Percentiles rank a stretch among this genome's conserved stretches.
Conservation (phyloP, 2,113 vertebrate genomes). For the Nothoprocta perdicaria region DNA sequence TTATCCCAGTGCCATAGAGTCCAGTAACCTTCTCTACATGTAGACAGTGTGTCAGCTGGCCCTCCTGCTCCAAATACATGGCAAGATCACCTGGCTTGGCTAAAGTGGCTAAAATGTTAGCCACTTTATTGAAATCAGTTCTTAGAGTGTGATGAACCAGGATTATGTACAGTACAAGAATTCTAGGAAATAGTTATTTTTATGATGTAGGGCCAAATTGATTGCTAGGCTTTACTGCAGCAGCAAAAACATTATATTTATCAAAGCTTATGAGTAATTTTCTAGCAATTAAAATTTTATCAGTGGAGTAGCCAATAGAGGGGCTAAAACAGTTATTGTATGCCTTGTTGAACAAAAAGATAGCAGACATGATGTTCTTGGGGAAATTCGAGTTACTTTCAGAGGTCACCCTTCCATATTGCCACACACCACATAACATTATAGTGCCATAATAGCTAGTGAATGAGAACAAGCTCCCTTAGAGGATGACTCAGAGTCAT, state of each 20-base stretch:
- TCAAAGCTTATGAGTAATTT: slow-evolving; percentile 2
- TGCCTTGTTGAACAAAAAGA: background rate
- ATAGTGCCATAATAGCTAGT: fast-evolving
- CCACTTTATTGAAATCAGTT: background rate
- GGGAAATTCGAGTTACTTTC: background rate
- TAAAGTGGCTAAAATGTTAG: background rate
- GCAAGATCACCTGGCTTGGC: background rate
- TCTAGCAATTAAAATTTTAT: slow-evolving; percentile 13
- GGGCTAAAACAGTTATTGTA: background rate
- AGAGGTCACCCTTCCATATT: background rate
- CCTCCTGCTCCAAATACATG: background rate
- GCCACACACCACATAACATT: background rate
- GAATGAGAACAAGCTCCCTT: background rate
- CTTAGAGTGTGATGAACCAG: background rate
- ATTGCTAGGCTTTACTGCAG: background rate
- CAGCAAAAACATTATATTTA: background rate
- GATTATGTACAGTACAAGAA: background rate
- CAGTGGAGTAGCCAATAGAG: background rate
- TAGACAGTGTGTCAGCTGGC: background rate
- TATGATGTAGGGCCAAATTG: background rate
- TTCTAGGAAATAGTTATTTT: background rate
- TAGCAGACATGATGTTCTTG: background rate
- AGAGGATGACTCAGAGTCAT: background rate
- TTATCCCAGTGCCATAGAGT: background rate
- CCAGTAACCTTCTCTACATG: background rate